These are phyloP conservation scores for Thalassarche chlororhynchos DNA, from an alignment of 2,113 vertebrate species.

Conservation along the genomic window DNA sequence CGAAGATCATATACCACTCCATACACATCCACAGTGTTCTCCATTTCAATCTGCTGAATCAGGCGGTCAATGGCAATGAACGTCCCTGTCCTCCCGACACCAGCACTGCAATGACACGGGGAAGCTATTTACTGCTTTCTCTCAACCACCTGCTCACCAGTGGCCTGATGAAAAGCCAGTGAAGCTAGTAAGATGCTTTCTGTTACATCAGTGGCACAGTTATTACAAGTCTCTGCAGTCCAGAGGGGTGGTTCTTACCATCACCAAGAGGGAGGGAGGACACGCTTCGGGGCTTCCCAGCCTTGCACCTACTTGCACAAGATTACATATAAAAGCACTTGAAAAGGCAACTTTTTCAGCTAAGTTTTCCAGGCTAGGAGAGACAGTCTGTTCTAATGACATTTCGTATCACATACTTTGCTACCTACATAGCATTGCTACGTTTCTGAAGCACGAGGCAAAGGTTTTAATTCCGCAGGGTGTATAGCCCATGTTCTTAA, in stretches of 20 bases:
- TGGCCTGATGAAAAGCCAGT: not conserved
- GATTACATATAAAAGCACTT: not conserved
- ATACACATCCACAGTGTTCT: constrained; percentile 87
- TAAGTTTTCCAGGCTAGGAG: not conserved
- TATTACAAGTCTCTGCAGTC: not conserved
- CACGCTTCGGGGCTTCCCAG: not conserved
- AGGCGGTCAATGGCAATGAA: constrained; percentile 93
- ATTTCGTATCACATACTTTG: not conserved
- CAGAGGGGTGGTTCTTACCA: not conserved
- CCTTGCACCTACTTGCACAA: not conserved
- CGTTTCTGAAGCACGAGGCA: fast-evolving
- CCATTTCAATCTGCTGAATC: constrained; percentile 92
- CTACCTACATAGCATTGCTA: not conserved
- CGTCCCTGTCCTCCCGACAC: constrained; percentile 94
- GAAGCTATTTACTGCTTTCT: not conserved
- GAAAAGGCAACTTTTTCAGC: not conserved
- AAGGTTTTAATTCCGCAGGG: not conserved
- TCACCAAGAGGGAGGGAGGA: not conserved
- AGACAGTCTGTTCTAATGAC: not conserved
- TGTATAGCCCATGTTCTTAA: not conserved
- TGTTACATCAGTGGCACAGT: not conserved
- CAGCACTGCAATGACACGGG: constrained; percentile 78
- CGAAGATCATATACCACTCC: constrained; percentile 89
- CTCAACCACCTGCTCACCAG: not conserved
- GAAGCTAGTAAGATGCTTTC: not conserved